phyloP scores from a whole-genome alignment of 2,888 invertebrate genomes.

The Abrostola triplasia region DNA sequence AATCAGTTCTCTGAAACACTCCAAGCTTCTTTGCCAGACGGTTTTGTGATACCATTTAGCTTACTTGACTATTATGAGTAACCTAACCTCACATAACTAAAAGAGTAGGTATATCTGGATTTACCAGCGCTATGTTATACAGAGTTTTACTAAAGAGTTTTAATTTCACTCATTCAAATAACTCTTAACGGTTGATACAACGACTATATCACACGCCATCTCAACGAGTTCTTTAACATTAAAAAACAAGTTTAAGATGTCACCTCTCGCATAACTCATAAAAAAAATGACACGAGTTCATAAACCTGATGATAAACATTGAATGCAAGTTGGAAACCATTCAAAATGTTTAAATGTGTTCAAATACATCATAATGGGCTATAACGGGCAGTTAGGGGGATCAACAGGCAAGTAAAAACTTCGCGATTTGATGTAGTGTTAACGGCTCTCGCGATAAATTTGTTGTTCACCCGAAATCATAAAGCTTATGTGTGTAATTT shows the following conservation, averaged over 20 bases:
- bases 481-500: constrained; percentile 52
- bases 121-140: no score
- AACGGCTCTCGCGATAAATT: constrained; percentile 52
- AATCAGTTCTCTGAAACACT: no score
- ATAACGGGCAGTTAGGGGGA: constrained; percentile 69
- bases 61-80: no score
- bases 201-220: constrained; percentile 17
- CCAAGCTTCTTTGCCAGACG: no score
- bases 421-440: constrained; percentile 57
- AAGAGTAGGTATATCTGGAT: no score
- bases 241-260: constrained; percentile 29
- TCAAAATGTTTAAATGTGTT: constrained; percentile 63
- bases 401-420: constrained; percentile 84
- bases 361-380: constrained; percentile 69
- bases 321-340: constrained; percentile 57
- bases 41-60: no score
- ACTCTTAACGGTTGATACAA: constrained; percentile 2
- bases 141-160: no score
- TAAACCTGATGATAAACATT: constrained; percentile 48
- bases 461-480: constrained; percentile 49
- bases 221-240: constrained; percentile 5
- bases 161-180: no score
- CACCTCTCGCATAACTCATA: constrained; percentile 31
- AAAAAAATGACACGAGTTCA: constrained; percentile 44
- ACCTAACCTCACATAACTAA: no score